Evolutionary conservation across 2,797 vertebrate species (phyloP).

Genomic region (Characodon lateralis): DNA sequence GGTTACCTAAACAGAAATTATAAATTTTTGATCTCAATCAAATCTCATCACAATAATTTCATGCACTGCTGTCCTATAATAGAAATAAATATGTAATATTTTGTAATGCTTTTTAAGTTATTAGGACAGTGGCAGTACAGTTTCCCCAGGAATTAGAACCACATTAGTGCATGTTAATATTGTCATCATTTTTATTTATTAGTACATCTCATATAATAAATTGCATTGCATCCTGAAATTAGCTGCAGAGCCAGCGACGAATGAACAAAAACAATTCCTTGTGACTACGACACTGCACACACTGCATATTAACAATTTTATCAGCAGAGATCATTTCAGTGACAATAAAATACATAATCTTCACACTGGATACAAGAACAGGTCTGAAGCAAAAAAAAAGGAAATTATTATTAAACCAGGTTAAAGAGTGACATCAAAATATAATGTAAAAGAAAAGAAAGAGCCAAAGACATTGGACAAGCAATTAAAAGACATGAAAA

Average conservation of each 20-base stretch:
- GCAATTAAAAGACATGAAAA: neutral
- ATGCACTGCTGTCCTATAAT: neutral
- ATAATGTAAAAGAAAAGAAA: neutral
- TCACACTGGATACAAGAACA: too few relatives aligned
- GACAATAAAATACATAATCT: too few relatives aligned
- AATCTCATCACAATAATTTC: constrained; percentile 8
- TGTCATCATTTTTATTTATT: neutral
- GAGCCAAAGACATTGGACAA: neutral
- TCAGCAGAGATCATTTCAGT: too few relatives aligned
- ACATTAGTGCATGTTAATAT: neutral
- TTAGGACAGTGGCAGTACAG: neutral
- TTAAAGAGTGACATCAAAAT: neutral
- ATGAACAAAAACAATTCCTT: too few relatives aligned
- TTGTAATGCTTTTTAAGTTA: too few relatives aligned
- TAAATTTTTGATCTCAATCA: neutral
- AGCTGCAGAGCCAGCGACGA: too few relatives aligned
- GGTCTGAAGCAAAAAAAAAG: neutral
- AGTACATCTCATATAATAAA: neutral
- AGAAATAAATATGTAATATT: too few relatives aligned
- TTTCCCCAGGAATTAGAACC: neutral
- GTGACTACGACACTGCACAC: too few relatives aligned
- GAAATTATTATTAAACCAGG: neutral
- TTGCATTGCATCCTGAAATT: too few relatives aligned
- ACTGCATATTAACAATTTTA: too few relatives aligned
- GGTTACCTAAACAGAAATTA: neutral